Conservation (phyloP, 2,888 invertebrate genomes). For the Neoaliturus tenellus region DNA sequence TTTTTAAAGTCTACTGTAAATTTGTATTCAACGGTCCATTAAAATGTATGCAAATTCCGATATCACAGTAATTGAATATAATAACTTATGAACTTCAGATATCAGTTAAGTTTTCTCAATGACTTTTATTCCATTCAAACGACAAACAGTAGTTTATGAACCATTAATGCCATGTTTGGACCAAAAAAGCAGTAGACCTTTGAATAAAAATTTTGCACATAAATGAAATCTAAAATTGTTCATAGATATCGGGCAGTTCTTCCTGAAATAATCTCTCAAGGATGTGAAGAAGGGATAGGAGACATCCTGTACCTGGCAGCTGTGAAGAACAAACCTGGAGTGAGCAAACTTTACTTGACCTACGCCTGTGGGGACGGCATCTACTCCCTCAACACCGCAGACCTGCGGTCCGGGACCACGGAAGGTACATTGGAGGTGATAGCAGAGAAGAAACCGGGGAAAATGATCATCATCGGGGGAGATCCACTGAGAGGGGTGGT, state of each 20-base stretch:
- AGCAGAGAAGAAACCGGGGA: slow-evolving; percentile 76
- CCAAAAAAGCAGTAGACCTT: no score
- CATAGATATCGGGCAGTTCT: slow-evolving; percentile 79
- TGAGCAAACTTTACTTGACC: slow-evolving; percentile 70
- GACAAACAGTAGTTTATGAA: no score
- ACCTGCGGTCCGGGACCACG: slow-evolving; percentile 72
- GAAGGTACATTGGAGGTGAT: slow-evolving; percentile 57
- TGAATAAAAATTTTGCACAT: no score
- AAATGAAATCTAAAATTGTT: no score
- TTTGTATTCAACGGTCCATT: no score
- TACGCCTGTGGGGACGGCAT: slow-evolving; percentile 72
- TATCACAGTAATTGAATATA: no score
- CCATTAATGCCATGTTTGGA: no score
- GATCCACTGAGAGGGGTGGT: slow-evolving; percentile 74
- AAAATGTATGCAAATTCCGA: no score
- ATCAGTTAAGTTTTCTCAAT: no score
- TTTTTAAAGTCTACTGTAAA: no score
- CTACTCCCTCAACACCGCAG: slow-evolving; percentile 76
- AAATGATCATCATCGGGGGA: slow-evolving; percentile 78
- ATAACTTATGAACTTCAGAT: no score
- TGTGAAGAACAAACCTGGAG: slow-evolving; percentile 69
- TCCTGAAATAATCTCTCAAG: slow-evolving; percentile 75
- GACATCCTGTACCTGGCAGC: slow-evolving; percentile 82
- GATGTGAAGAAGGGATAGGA: slow-evolving; percentile 73
- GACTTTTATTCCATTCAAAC: no score